Base-by-base conservation (phyloP, 2,113 vertebrate species). In the Ifrita kowaldi region DNA sequence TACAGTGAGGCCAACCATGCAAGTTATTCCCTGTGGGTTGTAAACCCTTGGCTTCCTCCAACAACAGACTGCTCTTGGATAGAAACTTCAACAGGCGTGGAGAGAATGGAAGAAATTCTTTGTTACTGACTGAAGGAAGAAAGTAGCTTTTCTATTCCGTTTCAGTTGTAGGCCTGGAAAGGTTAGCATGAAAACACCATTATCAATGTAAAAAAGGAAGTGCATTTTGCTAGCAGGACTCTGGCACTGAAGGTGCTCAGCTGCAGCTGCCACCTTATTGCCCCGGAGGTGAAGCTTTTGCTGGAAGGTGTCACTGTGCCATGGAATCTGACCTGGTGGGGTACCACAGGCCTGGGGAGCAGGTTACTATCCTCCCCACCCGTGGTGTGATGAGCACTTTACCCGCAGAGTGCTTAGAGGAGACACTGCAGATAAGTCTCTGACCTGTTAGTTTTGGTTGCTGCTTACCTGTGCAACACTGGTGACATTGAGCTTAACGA, bases 11-110 rank as follows among this genome's bases (percentile, higher is more conserved):
- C 55, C 95, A 0, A 11, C 93, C 60, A 95, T 98, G 79, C 95
- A 97, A 60, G 87, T 93, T 80, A 98, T 98, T 76, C 87, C 89
- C 35, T 98, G 98, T 68, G 79, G 90, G 20, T 95, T 97, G 6
- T 98, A 98, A 96, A 76, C 3, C 39, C 30, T 70, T 22, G 49
- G 11, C 32, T 52, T 68, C 32, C 44, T 32, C 49, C 3, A 14
- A 16, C 60, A 57, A 30, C 7, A 6, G 28, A 84, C 78, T 89
- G n/a, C 57, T 70, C 73, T 53, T 18, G 37, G 37, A n/a, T 18
- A 33, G 26, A 39, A 56, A 37, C 41, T 60, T 56, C 4, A 46
- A 20, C 41, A 19, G 59, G 37, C 7, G 3, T 10, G 80, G 67
- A 52, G 59, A 33, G 24, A 78, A 39, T 46, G 82, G 84, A 57